Evolutionary conservation across 2,888 invertebrate genomes (phyloP), one percentile per base, ranked within the genome.

Genomic region (Limnephilus rhombicus): DNA sequence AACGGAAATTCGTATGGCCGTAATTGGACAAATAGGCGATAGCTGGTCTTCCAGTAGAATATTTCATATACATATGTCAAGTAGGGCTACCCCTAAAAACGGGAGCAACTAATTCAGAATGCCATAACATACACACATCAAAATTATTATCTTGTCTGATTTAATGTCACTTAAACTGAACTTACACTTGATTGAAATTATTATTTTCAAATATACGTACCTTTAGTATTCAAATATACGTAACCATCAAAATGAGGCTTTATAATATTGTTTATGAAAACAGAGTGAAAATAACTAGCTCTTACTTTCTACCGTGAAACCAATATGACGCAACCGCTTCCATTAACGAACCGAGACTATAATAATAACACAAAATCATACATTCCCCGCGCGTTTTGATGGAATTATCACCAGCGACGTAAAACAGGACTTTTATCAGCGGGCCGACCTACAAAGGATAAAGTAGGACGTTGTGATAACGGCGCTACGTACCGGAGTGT

Each of bases 391-490:
- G 68, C 24, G 24, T 68, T 68, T 68, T 68, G 68, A 68, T 24
- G 24, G 24, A 12, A 45, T 86, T 86, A 86, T 88, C 86, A 45
- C 86, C 7, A 24, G 41, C 85, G 41, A 87, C 68, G 49, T 68
- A 34, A 68, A 53, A 87, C 87, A 87, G 87, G 87, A 87, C 87
- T 53, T 86, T 87, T 87, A 87, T 87, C 87, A 45, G 86, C 86
- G 37, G 87, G 15, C n/a, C 34, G 87, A 87, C 87, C 87, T 87
- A 87, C 31, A 37, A 87, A 87, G 87, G 87, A 87, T 34, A 87
- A 29, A 45, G 29, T 41, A 34, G 29, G 34, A 34, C 34, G 82
- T 82, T 31, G 31, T 82, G 29, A 82, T 82, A 68, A 68, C 68
- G n/a, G 68, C n/a, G 24, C 24, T 68, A 24, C 24, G 24, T 68